Evolutionary conservation across 2,113 vertebrate species (phyloP), one percentile per base, ranked within the genome.

Genomic region (Mugil cephalus): DNA sequence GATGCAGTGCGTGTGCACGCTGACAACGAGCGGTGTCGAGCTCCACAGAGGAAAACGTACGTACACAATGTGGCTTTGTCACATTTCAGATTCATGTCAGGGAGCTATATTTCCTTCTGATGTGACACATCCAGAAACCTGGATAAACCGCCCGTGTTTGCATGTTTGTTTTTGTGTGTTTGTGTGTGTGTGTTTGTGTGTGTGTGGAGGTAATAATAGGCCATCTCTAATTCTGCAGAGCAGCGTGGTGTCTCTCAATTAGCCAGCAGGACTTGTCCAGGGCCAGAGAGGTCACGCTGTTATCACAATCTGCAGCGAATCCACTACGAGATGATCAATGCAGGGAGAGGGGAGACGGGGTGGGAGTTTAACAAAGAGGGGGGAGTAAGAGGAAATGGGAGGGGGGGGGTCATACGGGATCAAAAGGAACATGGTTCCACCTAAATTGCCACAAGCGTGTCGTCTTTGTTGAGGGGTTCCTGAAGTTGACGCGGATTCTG

Each of bases 291-390:
- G 89, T 90, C 84, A 86, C 76, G 76, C 58, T 3, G 78, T 69
- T 58, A 86, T 86, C 80, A 45, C 68, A 38, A 68, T 81, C 64
- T 60, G 65, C 62, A 47, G 77, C 79, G 85, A 87, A 89, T 89
- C 90, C 84, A 77, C 75, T 69, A 19, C 6, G 10, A 74, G 34
- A 61, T 84, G 83, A 88, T 91, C 84, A 79, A 82, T 84, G 73
- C 10, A 13, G 39, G 35, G 47, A 14, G 55, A 43, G 59, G n/a
- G 24, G 73, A 62, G 45, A 38, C 15, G 12, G n/a, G 18, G 53
- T 34, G 10, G 53, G 43, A 52, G 67, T 59, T 70, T n/a, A n/a
- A n/a, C n/a, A 51, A 64, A 65, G 61, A 55, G 59, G 30, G 59
- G 18, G 30, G n/a, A 53, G 24, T 52, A 43, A 14, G 10, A 12